Conservation (phyloP, 2,797 vertebrate genomes). For the Coluber constrictor region DNA sequence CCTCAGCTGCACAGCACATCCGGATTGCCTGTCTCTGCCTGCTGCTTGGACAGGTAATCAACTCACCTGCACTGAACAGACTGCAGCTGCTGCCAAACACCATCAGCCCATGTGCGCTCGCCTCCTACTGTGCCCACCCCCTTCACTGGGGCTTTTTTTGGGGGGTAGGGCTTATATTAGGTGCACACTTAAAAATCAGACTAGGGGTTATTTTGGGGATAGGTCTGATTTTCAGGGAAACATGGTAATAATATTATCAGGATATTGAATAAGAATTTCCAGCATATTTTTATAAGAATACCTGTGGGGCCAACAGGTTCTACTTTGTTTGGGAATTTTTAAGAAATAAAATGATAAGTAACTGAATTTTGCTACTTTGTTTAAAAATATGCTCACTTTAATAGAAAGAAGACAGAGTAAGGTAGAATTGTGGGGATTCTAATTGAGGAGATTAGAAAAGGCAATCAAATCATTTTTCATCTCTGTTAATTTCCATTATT, state of each 20-base stretch:
- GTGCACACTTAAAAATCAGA: no score
- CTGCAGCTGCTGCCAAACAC: no score
- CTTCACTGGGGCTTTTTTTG: no score
- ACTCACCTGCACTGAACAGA: no score
- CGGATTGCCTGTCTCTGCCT: no score
- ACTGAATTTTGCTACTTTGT: background rate
- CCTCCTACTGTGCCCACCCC: no score
- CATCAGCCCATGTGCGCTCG: no score
- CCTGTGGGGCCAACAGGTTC: background rate
- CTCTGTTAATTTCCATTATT: background rate
- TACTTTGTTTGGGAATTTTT: background rate
- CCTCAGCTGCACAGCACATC: fast-evolving
- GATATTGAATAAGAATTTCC: background rate
- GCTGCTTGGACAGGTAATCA: no score
- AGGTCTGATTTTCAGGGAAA: no score
- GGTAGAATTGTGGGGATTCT: background rate
- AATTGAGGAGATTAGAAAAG: background rate
- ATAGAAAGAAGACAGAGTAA: background rate
- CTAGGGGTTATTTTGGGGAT: no score
- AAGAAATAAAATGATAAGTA: background rate
- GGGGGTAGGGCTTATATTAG: no score
- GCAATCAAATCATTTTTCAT: background rate
- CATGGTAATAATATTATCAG: background rate
- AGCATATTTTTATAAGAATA: background rate
- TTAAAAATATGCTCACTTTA: background rate